phyloP scores from a whole-genome alignment of 1,140 invertebrate genomes.

The Apocrypta bakeri region DNA sequence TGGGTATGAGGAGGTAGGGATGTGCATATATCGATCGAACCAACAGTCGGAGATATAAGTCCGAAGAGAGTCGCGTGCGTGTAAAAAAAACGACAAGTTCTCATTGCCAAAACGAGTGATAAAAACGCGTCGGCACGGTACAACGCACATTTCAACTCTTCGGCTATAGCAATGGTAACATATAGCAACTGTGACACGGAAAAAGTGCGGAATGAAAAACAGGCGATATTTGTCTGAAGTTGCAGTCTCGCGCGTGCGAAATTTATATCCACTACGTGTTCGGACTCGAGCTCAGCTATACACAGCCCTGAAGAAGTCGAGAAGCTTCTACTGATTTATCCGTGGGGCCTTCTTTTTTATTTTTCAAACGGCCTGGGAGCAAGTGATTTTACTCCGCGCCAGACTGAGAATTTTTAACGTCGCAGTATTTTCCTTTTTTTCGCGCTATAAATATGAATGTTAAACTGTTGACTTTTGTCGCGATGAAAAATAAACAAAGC shows the following conservation, averaged over 20 bases:
- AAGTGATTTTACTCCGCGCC: slow-evolving; percentile 42
- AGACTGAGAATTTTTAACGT: slow-evolving; percentile 34
- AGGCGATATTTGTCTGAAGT: slow-evolving; percentile 49
- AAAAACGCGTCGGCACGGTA: slow-evolving; percentile 38
- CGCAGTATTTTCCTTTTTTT: no score
- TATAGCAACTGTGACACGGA: slow-evolving; percentile 26
- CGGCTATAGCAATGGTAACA: neutral
- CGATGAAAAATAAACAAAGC: no score
- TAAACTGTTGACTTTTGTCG: no score
- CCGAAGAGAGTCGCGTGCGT: neutral
- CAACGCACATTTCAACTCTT: slow-evolving; percentile 43
- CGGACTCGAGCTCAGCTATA: slow-evolving; percentile 14
- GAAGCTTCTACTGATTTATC: slow-evolving; percentile 51
- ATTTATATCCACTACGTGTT: slow-evolving; percentile 52
- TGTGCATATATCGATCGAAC: no score
- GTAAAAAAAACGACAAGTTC: slow-evolving; percentile 25
- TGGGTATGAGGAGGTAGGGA: no score
- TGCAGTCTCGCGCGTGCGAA: slow-evolving; percentile 39
- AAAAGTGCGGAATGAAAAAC: slow-evolving; percentile 46
- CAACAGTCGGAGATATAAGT: no score
- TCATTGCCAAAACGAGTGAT: slow-evolving; percentile 39
- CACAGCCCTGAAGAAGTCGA: slow-evolving; percentile 30
- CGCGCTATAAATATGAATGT: no score
- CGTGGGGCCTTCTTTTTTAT: slow-evolving; percentile 13
- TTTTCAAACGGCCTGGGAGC: slow-evolving; percentile 1